phyloP scores from a whole-genome alignment of 2,797 vertebrate genomes.

The Cossypha dichroa region DNA sequence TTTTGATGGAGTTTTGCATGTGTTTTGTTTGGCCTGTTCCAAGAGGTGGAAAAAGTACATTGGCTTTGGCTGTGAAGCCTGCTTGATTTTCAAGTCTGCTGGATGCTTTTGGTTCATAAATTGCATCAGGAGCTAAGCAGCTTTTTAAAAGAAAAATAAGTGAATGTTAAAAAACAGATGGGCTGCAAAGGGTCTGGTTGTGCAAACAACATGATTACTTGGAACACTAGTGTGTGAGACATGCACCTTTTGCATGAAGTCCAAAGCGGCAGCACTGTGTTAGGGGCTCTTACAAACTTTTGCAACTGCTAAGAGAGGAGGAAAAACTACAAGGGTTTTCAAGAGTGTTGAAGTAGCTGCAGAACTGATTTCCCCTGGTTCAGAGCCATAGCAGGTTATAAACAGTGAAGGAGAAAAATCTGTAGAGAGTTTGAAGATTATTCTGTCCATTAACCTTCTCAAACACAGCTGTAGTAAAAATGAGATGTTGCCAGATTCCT shows the following conservation, averaged over 20 bases:
- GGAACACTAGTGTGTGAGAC: not conserved
- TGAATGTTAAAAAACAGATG: not conserved
- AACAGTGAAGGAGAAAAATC: not conserved
- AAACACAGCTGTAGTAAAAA: slow-evolving; percentile 16
- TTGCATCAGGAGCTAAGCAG: not conserved
- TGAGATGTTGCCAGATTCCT: not conserved
- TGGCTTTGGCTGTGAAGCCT: not conserved
- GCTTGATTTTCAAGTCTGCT: not conserved
- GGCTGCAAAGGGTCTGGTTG: not conserved
- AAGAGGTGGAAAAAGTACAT: not conserved
- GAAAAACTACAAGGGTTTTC: not conserved
- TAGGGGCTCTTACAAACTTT: not conserved
- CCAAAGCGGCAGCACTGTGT: not conserved
- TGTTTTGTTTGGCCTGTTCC: not conserved
- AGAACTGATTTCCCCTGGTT: not conserved
- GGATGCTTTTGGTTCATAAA: not conserved
- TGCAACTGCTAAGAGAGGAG: not conserved
- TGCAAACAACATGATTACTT: not conserved
- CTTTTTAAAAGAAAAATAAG: not conserved
- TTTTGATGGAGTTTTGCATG: not conserved
- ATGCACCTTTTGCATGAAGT: not conserved
- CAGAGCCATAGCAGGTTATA: not conserved
- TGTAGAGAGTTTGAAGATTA: slow-evolving; percentile 2
- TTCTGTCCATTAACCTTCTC: slow-evolving; percentile 40
- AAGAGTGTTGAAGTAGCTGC: not conserved